Percentiles rank a stretch among this genome's conserved stretches.
These are phyloP conservation scores for Cepaea hortensis DNA, from an alignment of 2,888 invertebrate species.

Conservation along the genomic window DNA sequence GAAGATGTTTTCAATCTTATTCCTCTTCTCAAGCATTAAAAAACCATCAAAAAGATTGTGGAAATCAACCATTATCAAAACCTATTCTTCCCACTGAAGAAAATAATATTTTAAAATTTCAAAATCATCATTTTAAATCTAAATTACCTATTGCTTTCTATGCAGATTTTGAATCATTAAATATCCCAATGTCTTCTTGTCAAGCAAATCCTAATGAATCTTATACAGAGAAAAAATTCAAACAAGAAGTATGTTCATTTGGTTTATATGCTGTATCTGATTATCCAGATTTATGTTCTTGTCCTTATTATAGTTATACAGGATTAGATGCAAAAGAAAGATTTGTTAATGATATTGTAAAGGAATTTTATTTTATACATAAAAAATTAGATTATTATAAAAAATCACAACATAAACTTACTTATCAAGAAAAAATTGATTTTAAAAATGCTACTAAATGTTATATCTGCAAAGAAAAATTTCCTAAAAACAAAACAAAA, in stretches of 20 bases:
- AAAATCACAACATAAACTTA: too few relatives aligned
- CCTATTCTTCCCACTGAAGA: not conserved
- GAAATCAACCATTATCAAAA: conserved; percentile 6
- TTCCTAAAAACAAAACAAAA: too few relatives aligned
- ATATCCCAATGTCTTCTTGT: not conserved
- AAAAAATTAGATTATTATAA: too few relatives aligned
- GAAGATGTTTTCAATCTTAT: conserved; percentile 3
- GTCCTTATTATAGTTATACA: conserved; percentile 5
- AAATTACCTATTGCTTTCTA: conserved; percentile 8
- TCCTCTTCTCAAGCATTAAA: not conserved
- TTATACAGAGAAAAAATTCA: conserved; percentile 14
- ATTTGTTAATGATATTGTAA: not conserved
- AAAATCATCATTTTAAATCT: conserved; percentile 2
- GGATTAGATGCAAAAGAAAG: not conserved
- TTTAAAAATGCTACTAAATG: not conserved
- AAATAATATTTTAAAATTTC: conserved; percentile 6
- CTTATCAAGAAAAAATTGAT: not conserved
- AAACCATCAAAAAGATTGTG: conserved; percentile 5
- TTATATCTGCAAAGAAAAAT: too few relatives aligned
- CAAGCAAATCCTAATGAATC: conserved; percentile 17
- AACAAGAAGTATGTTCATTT: conserved; percentile 22
- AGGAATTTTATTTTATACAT: too few relatives aligned
- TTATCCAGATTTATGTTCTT: not conserved
- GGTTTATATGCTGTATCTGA: conserved; percentile 12
- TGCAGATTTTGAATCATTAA: not conserved